Conservation (phyloP, 2,888 invertebrate species). For the Leucoptera coffeella region DNA sequence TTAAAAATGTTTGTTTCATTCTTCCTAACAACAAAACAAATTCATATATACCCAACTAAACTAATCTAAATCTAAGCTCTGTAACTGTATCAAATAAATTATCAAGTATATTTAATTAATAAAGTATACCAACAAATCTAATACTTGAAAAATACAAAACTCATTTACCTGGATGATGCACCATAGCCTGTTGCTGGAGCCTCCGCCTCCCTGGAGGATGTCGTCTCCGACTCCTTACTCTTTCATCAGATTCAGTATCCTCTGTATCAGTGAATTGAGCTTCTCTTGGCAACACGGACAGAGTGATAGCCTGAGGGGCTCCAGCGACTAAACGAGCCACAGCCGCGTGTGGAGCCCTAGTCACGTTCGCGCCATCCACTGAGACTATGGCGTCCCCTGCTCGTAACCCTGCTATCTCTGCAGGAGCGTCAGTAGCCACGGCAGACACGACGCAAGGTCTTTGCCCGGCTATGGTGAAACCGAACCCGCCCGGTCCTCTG, state of each 20-base stretch:
- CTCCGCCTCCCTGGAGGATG: conserved; percentile 37
- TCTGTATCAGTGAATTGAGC: conserved; percentile 39
- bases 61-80: too few species aligned
- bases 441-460: conserved; percentile 93
- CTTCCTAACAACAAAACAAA: too few species aligned
- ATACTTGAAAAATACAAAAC: too few species aligned
- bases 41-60: too few species aligned
- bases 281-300: conserved; percentile 70
- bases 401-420: conserved; percentile 82
- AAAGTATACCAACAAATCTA: too few species aligned
- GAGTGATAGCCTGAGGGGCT: conserved; percentile 73
- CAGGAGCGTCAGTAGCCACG: conserved; percentile 80
- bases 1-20: too few species aligned
- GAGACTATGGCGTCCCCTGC: conserved; percentile 90
- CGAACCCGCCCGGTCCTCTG: conserved; percentile 85
- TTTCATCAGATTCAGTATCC: conserved; percentile 40
- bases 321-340: conserved; percentile 88
- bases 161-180: conserved; percentile 35
- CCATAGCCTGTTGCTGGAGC: conserved; percentile 24
- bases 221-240: conserved; percentile 27
- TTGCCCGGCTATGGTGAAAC: conserved; percentile 97
- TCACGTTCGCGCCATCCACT: conserved; percentile 87
- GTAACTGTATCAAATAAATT: too few species aligned
- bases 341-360: conserved; percentile 88
- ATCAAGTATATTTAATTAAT: too few species aligned